phyloP scores from a whole-genome alignment of 2,797 vertebrate species.

The Tragopan temminckii region DNA sequence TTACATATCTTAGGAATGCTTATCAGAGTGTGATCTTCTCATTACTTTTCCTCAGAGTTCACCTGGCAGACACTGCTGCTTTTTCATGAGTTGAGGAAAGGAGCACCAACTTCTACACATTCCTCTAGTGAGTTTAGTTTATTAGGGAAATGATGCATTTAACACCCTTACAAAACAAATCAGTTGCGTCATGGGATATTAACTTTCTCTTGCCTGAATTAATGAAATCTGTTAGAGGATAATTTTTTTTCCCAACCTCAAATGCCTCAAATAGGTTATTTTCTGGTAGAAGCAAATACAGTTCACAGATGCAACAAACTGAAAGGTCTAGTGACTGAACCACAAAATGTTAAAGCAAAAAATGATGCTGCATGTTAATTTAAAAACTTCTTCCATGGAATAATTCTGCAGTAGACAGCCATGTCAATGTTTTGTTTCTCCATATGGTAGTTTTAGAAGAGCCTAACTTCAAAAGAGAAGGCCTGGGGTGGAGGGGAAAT shows the following conservation, averaged over 20 bases:
- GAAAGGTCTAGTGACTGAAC: constrained; percentile 57
- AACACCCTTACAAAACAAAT: constrained; percentile 71
- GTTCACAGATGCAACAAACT: constrained; percentile 39
- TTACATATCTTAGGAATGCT: not conserved
- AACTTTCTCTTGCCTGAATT: constrained; percentile 73
- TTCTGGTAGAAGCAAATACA: constrained; percentile 58
- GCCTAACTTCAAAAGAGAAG: not conserved
- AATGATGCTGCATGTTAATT: constrained; percentile 58
- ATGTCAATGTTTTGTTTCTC: constrained; percentile 35
- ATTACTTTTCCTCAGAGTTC: constrained; percentile 26
- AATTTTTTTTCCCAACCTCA: constrained; percentile 21
- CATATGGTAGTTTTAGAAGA: not conserved
- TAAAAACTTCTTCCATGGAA: constrained; percentile 24
- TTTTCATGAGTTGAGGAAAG: constrained; percentile 34
- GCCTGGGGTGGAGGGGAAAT: not conserved
- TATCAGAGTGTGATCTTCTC: not conserved
- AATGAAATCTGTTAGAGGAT: constrained; percentile 64
- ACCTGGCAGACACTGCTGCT: constrained; percentile 43
- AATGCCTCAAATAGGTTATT: constrained; percentile 65
- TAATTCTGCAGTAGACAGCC: constrained; percentile 19
- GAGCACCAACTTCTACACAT: constrained; percentile 53
- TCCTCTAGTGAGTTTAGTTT: constrained; percentile 60
- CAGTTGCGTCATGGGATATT: constrained; percentile 71
- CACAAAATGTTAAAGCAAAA: constrained; percentile 58
- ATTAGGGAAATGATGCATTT: constrained; percentile 76